Base-by-base conservation (phyloP, 2,888 invertebrate genomes). In the Dendrolimus pini region DNA sequence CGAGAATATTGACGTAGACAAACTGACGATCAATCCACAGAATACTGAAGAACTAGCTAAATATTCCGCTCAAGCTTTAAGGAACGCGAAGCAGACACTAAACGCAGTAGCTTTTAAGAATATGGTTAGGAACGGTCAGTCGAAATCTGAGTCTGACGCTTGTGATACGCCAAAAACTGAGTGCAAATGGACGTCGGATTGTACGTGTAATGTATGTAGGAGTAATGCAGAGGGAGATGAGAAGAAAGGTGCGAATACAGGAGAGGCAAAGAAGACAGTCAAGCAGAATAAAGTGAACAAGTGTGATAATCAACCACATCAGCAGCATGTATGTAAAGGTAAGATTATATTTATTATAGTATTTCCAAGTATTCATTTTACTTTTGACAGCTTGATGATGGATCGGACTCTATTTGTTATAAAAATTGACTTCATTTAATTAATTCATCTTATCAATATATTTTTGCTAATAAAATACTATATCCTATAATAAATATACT, bases 311-410 rank as follows among this genome's bases (percentile, higher is more conserved):
- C 71, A 77, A 0, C 71, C 72, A 7, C 89, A 89, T 63, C 89
- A 86, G 47, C 89, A 87, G 55, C 90, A 91, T 62, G 81, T 89
- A 1, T 91, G 90, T 70, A 89, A 88, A 78, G 88, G 90, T 90
- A 30, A 30, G 30, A 30, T 30, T 30, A 3, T 30, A 82, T 70
- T 6, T 41, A 56, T 57, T 53, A 30, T 30, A 30, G 3, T 30
- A 3, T 30, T 30, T 30, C 30, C 30, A 30, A 30, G 30, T 1
- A 30, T 30, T 30, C 1, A 30, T 30, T 30, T 30, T 6, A 30
- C 30, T 30, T 30, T 30, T 30, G 30, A 30, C 3, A 30, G 30
- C 30, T 30, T 6, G 30, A 30, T 30, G 30, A 30, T 1, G 6
- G 18, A 18, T n/a, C n/a, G n/a, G n/a, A n/a, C n/a, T n/a, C n/a